Percentiles rank a stretch among this genome's conserved stretches.
phyloP scores from a whole-genome alignment of 2,888 invertebrate genomes.

The Druceiella hillmani region DNA sequence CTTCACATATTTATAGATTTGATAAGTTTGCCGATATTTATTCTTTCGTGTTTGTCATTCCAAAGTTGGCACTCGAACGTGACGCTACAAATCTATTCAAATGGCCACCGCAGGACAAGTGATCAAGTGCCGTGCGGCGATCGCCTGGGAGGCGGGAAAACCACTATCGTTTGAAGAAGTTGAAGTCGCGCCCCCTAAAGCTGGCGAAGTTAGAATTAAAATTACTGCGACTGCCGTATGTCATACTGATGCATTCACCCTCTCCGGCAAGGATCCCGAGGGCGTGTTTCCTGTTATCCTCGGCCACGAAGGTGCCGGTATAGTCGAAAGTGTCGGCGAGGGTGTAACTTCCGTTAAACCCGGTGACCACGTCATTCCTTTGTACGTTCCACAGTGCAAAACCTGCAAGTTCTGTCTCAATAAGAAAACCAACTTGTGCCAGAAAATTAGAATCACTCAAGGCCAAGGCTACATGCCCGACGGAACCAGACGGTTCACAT shows the following conservation, averaged over 20 bases:
- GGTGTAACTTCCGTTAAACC: conserved; percentile 81
- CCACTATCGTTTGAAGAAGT: conserved; percentile 86
- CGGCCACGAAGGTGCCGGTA: conserved; percentile 95
- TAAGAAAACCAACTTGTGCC: conserved; percentile 94
- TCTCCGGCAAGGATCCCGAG: conserved; percentile 85
- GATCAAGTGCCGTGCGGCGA: conserved; percentile 91
- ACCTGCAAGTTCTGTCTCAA: conserved; percentile 95
- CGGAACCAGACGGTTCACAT: conserved; percentile 80
- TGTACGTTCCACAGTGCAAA: conserved; percentile 95
- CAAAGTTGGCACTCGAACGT: too few relatives aligned
- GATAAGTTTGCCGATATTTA: too few relatives aligned
- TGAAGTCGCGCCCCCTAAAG: conserved; percentile 90
- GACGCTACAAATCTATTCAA: too few relatives aligned
- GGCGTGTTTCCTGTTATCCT: conserved; percentile 88
- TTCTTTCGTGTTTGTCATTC: too few relatives aligned
- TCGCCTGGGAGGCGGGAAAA: conserved; percentile 93
- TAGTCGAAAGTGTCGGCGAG: conserved; percentile 95
- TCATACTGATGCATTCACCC: conserved; percentile 90
- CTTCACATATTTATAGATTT: too few relatives aligned
- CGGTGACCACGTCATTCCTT: conserved; percentile 96
- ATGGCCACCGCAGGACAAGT: conserved; percentile 55
- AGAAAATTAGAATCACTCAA: conserved; percentile 82
- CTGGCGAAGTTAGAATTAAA: conserved; percentile 85
- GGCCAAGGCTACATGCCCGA: conserved; percentile 91
- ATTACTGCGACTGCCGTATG: conserved; percentile 78